phyloP scores from a whole-genome alignment of 2,888 invertebrate species.

The Scelioninae gen. 1 region DNA sequence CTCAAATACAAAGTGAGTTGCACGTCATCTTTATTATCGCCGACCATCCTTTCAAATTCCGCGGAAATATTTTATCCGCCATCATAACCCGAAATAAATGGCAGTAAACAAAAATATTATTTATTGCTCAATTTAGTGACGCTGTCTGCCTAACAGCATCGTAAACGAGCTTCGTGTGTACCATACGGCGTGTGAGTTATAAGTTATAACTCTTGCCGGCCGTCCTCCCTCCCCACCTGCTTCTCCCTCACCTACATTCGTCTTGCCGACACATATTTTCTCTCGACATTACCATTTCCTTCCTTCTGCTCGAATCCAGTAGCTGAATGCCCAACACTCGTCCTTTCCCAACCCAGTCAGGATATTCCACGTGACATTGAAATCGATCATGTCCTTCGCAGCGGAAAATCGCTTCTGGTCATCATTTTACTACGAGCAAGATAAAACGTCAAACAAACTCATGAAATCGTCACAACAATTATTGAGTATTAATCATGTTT shows the following conservation, averaged over 20 bases:
- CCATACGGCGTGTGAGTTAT: conserved; percentile 64
- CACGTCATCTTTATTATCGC: conserved; percentile 45
- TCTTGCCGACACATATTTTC: conserved; percentile 70
- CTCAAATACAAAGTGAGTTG: conserved; percentile 29
- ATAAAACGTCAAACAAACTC: conserved; percentile 38
- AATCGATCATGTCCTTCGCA: conserved; percentile 64
- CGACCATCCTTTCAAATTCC: conserved; percentile 45
- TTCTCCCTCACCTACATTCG: conserved; percentile 38
- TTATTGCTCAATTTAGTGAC: conserved; percentile 70
- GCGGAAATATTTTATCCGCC: conserved; percentile 47
- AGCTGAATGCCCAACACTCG: conserved; percentile 54
- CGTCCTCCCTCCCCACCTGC: conserved; percentile 7
- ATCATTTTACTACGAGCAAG: conserved; percentile 43
- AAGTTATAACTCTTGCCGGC: conserved; percentile 65
- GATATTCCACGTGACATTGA: conserved; percentile 61
- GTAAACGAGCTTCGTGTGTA: conserved; percentile 69
- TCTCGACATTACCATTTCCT: conserved; percentile 71
- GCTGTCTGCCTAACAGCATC: conserved; percentile 69
- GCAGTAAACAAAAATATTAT: conserved; percentile 71
- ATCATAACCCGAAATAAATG: conserved; percentile 52
- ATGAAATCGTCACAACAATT: conserved; percentile 31
- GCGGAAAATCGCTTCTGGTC: conserved; percentile 61
- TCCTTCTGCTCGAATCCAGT: conserved; percentile 63
- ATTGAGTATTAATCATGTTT: conserved; percentile 6
- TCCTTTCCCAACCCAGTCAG: conserved; percentile 19